Evolutionary conservation across 92 coral and sea anemone genomes (phyloP), one percentile per base, ranked within the genome.

Genomic region (Micromussa lordhowensis): DNA sequence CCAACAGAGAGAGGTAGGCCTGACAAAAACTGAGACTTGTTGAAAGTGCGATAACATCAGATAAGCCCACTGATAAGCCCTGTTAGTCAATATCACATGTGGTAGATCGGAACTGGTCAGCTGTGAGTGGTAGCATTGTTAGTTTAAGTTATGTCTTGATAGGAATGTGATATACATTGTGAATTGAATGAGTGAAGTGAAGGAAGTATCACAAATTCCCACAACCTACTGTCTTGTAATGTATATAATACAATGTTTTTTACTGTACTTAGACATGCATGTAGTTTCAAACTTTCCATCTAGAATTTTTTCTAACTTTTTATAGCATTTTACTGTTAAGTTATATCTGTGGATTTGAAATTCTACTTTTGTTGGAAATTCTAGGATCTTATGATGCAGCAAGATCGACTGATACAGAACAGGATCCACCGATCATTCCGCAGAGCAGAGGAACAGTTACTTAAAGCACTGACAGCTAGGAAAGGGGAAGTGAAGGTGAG

Each of bases 371-470:
- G 59, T 77, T 77, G 35, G 26, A 31, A 22, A 8, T 84, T 85
- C n/a, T 31, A 97, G 99, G 99, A 97, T 66, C 95, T 95, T 58
- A 81, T 97, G 87, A 97, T 97, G 99, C 99, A 97, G 71, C 96
- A 95, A 83, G 99, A 97, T 81, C 73, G 99, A 36, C 85, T 97
- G 75, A 86, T 97, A 16, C 99, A 97, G 81, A 97, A 97, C 94
- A 94, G 98, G 79, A 97, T 97, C 59, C 99, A 97, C 84, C 91
- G 96, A 57, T 96, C 99, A 31, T 97, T 97, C 92, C 92, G 98
- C 69, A 86, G 98, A 40, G 98, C 99, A 17, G 99, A 97, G 70
- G 95, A 94, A 76, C 99, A 97, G n/a, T 92, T 97, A 30, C 93
- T 93, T 24, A 97, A 97, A 82, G 96, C 99, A 1, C 92, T 97